Conservation (phyloP, 2,113 vertebrate genomes). For the Ptychochromis oligacanthus region DNA sequence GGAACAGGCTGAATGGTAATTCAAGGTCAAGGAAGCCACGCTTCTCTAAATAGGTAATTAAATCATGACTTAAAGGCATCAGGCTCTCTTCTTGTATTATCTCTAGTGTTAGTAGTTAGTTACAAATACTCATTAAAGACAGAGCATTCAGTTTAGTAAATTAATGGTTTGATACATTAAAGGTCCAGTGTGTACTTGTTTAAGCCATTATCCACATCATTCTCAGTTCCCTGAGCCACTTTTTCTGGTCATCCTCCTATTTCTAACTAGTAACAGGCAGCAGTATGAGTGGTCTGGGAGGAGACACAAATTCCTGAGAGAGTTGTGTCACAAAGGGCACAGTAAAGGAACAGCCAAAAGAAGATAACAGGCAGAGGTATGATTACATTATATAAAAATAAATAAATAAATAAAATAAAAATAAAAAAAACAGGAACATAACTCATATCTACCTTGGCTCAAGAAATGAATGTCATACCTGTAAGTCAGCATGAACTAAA, state of each 20-base stretch:
- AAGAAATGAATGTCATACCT: neutral
- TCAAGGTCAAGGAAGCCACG: constrained; percentile 32
- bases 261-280: neutral
- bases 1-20: constrained; percentile 16
- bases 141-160: neutral
- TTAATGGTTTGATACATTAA: neutral
- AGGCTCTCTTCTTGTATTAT: neutral
- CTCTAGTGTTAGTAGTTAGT: neutral
- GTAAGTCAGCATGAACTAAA: constrained; percentile 4
- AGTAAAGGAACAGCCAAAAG: neutral
- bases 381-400: too few species aligned
- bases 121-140: neutral
- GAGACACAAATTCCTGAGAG: neutral
- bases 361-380: neutral
- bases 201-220: neutral
- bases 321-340: too few species aligned
- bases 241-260: neutral
- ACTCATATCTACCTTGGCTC: neutral
- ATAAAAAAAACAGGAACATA: neutral
- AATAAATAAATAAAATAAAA: too few species aligned
- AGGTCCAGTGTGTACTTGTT: neutral
- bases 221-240: neutral
- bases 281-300: neutral
- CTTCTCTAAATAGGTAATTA: neutral
- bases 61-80: constrained; percentile 1